Conservation (phyloP, 2,888 invertebrate genomes). For the Platynereis dumerilii region DNA sequence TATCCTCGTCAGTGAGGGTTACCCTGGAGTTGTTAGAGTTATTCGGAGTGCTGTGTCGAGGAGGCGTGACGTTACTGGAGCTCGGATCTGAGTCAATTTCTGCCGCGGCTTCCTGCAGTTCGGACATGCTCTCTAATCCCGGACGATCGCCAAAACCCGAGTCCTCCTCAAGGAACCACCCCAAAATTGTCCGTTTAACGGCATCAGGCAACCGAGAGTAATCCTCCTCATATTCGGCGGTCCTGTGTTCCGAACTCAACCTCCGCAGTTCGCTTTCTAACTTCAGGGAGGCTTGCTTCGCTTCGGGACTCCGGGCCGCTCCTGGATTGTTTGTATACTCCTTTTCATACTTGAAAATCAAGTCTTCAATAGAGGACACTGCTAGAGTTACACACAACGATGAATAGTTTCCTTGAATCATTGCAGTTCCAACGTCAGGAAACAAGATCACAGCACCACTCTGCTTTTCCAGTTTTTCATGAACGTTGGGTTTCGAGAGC, state of each 20-base stretch:
- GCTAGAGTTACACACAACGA: slow-evolving; percentile 48
- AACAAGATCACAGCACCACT: slow-evolving; percentile 25
- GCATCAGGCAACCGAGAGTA: slow-evolving; percentile 9
- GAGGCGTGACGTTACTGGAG: too few relatives aligned
- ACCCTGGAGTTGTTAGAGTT: not conserved
- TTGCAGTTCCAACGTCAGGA: slow-evolving; percentile 40
- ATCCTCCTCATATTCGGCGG: slow-evolving; percentile 11
- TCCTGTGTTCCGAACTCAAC: slow-evolving; percentile 17
- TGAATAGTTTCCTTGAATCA: slow-evolving; percentile 46
- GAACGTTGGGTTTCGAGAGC: slow-evolving; percentile 33
- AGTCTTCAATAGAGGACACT: slow-evolving; percentile 49
- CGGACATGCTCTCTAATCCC: too few relatives aligned
- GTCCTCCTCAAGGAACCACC: slow-evolving; percentile 4
- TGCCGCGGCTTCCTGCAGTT: too few relatives aligned
- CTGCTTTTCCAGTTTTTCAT: slow-evolving; percentile 46
- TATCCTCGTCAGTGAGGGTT: not conserved
- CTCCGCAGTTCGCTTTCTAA: slow-evolving; percentile 26
- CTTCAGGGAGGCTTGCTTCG: slow-evolving; percentile 6
- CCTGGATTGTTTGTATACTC: slow-evolving; percentile 13
- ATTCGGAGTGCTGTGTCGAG: not conserved
- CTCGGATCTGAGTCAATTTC: too few relatives aligned
- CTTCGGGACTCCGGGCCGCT: slow-evolving; percentile 13
- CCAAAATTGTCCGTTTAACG: slow-evolving; percentile 22
- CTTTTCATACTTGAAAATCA: slow-evolving; percentile 35
- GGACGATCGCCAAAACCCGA: not conserved